Evolutionary conservation across 2,888 invertebrate species (phyloP).

Genomic region (Drosophila barbarae): DNA sequence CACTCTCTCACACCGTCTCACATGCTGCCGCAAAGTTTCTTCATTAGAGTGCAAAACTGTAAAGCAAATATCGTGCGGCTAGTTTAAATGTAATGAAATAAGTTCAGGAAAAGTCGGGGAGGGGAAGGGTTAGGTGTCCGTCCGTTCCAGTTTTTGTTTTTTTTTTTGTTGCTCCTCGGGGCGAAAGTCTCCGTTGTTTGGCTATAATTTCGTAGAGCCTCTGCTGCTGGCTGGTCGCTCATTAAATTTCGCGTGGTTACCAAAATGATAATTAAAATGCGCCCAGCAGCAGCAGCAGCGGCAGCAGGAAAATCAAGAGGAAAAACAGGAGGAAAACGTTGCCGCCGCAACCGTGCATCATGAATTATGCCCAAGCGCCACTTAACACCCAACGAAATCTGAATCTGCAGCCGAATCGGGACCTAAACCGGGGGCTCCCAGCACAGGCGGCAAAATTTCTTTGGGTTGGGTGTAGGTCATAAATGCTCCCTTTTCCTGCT

Average conservation of each 20-base stretch:
- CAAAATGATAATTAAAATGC: constrained; percentile 71
- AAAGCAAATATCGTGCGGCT: constrained; percentile 62
- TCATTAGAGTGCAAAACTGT: constrained; percentile 62
- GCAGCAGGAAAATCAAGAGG: not conserved
- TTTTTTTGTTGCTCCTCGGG: constrained; percentile 5
- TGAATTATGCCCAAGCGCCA: constrained; percentile 70
- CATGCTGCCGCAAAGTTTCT: constrained; percentile 47
- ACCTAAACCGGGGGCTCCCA: constrained; percentile 1
- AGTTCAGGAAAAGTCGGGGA: constrained; percentile 46
- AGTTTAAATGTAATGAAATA: constrained; percentile 63
- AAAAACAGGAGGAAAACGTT: constrained; percentile 14
- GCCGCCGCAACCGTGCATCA: constrained; percentile 31
- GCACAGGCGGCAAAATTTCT: constrained; percentile 10
- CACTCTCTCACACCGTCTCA: constrained; percentile 5
- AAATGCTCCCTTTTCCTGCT: constrained; percentile 46
- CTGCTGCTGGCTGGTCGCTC: constrained; percentile 39
- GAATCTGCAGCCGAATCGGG: constrained; percentile 12
- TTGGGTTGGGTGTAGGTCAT: constrained; percentile 48
- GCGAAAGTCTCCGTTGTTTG: constrained; percentile 33
- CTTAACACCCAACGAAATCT: constrained; percentile 60
- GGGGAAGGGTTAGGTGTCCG: constrained; percentile 21
- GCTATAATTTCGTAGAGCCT: constrained; percentile 61
- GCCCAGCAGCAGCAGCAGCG: constrained; percentile 23
- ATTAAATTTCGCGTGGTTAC: constrained; percentile 70
- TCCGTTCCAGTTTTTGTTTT: not conserved